Base-by-base conservation (phyloP, 2,888 invertebrate genomes). In the Mythimna impura region DNA sequence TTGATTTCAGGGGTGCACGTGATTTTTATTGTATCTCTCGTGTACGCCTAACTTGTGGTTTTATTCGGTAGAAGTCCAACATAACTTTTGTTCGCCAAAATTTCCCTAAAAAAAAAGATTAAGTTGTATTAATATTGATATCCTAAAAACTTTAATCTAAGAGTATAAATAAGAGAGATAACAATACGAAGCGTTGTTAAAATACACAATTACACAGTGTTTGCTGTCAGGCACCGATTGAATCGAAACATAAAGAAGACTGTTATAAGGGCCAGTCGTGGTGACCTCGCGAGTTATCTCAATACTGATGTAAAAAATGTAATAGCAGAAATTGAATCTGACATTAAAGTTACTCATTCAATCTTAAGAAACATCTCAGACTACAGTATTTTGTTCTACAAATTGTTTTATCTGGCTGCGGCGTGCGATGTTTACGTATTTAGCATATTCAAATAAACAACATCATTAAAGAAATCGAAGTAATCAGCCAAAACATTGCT, bases 301-400 rank as follows among this genome's bases (percentile, higher is more conserved):
- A 66, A 66, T 58, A 63, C 57, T 43, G 62, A 66, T 64, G 55
- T 81, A 77, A 79, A 81, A 79, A 79, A 55, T 63, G 62, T 76
- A 81, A 79, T 66, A 60, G 71, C 55, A 66, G 22, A 71, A 64
- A 67, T 79, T 81, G 25, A 70, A 71, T 66, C 81, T 76, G 81
- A 81, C 63, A 66, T 81, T 81, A 75, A 34, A 36, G 55, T 30
- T 58, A 61, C 25, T 60, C 40, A 65, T 65, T 75, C 62, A 75
- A 80, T 80, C 68, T 81, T 78, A 70, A 50, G 63, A 70, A 76
- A 81, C 40, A 61, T 64, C 64, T 68, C 50, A 55, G 30, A 43
- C n/a, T 34, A 12, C 25, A 60, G 40, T 52, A 43, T 55, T 58
- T 66, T 60, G 25, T 81, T 43, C 30, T 12, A 63, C 30, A 61